Base-by-base conservation (phyloP, 1,140 invertebrate species). In the Muscidifurax raptorellus region DNA sequence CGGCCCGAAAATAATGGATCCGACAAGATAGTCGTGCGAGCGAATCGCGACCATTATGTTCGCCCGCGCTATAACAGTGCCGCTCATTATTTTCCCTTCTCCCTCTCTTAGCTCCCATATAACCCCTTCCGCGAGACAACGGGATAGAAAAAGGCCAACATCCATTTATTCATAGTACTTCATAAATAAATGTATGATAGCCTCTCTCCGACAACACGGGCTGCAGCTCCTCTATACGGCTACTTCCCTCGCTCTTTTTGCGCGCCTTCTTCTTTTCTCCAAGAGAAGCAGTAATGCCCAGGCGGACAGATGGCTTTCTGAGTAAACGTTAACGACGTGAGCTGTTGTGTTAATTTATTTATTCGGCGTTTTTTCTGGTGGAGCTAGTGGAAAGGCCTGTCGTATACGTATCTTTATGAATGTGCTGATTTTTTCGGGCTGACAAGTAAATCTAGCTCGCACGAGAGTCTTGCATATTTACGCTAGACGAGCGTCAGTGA, bases 111-210 rank as follows among this genome's bases (percentile, higher is more conserved):
- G 13, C 32, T n/a, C 40, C 18, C 15, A 40, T 9, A 74, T 59
- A 59, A 59, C 52, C 52, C 52, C 52, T 59, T 59, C 18, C 22
- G 32, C 27, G 87, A 87, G 71, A 83, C 66, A n/a, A n/a, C 59
- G n/a, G 40, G 66, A 69, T 66, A 76, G 88, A 88, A 88, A 88
- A 89, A 90, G 88, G 87, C 88, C 88, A 88, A 81, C 89, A 92
- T 92, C 90, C 91, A 92, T 92, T 92, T 92, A 92, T 92, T 92
- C 92, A 92, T 92, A 90, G 88, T 88, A 89, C 86, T 92, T 92
- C 90, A 92, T 92, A 92, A 92, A 92, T 92, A 92, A 92, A 92
- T 92, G 90, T 88, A 92, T 92, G 92, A 92, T 92, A 88, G 91
- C 87, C 85, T 76, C 84, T 83, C 47, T 74, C 77, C 85, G 76